Evolutionary conservation across 1,140 invertebrate species (phyloP), one percentile per base, ranked within the genome.

Genomic region (Euura saliciscinereae): DNA sequence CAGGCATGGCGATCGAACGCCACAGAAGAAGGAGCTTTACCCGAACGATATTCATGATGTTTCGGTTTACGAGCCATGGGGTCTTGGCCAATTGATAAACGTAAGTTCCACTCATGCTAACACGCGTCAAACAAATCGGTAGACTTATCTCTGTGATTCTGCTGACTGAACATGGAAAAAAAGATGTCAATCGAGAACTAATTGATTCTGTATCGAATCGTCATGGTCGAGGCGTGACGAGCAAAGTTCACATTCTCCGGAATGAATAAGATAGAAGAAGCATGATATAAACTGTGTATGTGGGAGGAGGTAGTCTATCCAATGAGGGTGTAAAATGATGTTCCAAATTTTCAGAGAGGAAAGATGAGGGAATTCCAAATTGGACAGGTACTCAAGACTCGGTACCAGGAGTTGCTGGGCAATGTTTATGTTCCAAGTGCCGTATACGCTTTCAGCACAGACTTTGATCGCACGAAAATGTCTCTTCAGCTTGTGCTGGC

Each of bases 381-480:
- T 76, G 90, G 90, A 76, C 81, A 81, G 79, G 85, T 88, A 81
- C 84, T 91, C 78, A 85, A 89, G 73, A 80, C 84, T 69, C 83
- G 88, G 76, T 91, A 91, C 75, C 77, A 86, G 42, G 76, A 85
- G 44, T 89, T 89, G 74, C 78, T 91, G 67, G 88, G 86, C 59
- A 78, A 84, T 66, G 78, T 84, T 68, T 91, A 91, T 72, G 78
- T 83, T 74, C 82, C 84, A 0, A 45, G 83, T 28, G 87, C 89
- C 70, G 84, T 90, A 8, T 81, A 79, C 2, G 80, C 88, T 6
- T 77, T 84, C 0, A 89, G 88, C 3, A 87, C 89, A 2, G 86
- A 90, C 71, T 88, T 81, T 69, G 87, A 88, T 28, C 83, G 91
- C 6, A 91, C 91, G 1, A 90, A 91, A 80, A 91, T 90, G 90